A percentile compares a stretch with the other conserved stretches of the same genome.
phyloP scores from a whole-genome alignment of 2,888 invertebrate species.

The Diadromus collaris region DNA sequence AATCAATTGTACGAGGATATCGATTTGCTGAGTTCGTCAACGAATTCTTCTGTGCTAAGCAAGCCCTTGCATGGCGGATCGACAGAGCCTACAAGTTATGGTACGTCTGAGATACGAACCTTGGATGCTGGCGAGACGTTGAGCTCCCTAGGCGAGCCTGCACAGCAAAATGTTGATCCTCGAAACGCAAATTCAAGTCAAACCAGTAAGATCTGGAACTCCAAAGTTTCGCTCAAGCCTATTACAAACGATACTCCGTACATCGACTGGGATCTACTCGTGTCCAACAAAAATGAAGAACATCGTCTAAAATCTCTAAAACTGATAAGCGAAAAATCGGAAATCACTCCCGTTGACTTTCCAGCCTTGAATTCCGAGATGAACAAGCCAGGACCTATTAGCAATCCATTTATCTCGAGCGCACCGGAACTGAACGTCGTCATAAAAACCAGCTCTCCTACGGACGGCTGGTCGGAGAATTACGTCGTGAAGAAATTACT shows the following conservation, averaged over 20 bases:
- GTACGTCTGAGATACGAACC: neutral
- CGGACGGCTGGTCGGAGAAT: slow-evolving; percentile 79
- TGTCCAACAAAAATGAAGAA: slow-evolving; percentile 72
- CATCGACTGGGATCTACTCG: slow-evolving; percentile 75
- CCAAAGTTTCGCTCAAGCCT: slow-evolving; percentile 43
- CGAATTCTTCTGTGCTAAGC: slow-evolving; percentile 73
- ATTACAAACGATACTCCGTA: slow-evolving; percentile 53
- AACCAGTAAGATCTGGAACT: slow-evolving; percentile 49
- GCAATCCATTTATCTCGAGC: slow-evolving; percentile 74
- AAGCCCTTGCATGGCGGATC: slow-evolving; percentile 68
- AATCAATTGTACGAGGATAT: slow-evolving; percentile 78
- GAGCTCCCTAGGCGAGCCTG: slow-evolving; percentile 46
- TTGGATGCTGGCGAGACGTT: slow-evolving; percentile 13
- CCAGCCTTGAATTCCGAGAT: slow-evolving; percentile 75
- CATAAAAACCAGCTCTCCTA: slow-evolving; percentile 78
- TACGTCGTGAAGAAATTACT: slow-evolving; percentile 80
- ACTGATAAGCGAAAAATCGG: slow-evolving; percentile 69
- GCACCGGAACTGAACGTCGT: slow-evolving; percentile 80
- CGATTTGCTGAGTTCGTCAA: slow-evolving; percentile 73
- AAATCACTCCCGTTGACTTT: slow-evolving; percentile 71
- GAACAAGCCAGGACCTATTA: slow-evolving; percentile 73
- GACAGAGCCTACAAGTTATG: neutral
- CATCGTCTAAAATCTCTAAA: slow-evolving; percentile 70
- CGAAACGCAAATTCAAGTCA: slow-evolving; percentile 39
- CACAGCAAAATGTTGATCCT: slow-evolving; percentile 20